Base-by-base conservation (phyloP, 53 echinoderm and acorn worm genomes). In the Antedon mediterranea region DNA sequence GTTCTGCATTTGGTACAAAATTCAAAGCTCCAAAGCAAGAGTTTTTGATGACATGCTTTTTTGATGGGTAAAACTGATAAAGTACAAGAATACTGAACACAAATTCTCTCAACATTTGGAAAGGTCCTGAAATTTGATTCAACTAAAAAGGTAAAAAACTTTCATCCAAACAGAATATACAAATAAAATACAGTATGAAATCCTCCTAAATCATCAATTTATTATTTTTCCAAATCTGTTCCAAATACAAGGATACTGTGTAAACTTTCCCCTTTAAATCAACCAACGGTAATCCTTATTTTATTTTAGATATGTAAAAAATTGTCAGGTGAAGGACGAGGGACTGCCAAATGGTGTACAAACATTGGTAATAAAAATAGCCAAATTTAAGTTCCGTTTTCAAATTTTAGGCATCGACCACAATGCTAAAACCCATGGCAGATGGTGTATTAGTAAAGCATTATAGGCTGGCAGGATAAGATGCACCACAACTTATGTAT, bases 261-360 rank as follows among this genome's bases (percentile, higher is more conserved):
- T n/a, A n/a, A n/a, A n/a, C n/a, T n/a, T n/a, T n/a, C 4, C 37
- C 37, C 37, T 6, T 37, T 37, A 37, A 37, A 37, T 37, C 4
- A 6, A 11, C 37, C 11, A 37, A 6, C 4, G 37, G 4, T 37
- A 6, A 37, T 72, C 78, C 4, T 5, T 79, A 18, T 83, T 26
- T 84, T 13, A 74, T 27, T 71, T 11, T 70, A 79, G 79, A 73
- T 84, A 57, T 84, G 73, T 71, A 79, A 79, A 44, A 79, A 79
- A 74, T 44, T 84, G n/a, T 71, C 84, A 28, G 84, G 84, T 72
- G 76, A 74, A 73, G 75, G 79, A 32, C 79, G 71, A 0, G 85
- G 85, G 18, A 85, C 85, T 43, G 80, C 80, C 29, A 84, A 84
- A 44, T 84, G 84, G 84, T 84, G 81, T 32, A 85, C 80, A 0